These are phyloP conservation scores for Drosophila cognata DNA, from an alignment of 2,888 invertebrate species.

Conservation along the genomic window DNA sequence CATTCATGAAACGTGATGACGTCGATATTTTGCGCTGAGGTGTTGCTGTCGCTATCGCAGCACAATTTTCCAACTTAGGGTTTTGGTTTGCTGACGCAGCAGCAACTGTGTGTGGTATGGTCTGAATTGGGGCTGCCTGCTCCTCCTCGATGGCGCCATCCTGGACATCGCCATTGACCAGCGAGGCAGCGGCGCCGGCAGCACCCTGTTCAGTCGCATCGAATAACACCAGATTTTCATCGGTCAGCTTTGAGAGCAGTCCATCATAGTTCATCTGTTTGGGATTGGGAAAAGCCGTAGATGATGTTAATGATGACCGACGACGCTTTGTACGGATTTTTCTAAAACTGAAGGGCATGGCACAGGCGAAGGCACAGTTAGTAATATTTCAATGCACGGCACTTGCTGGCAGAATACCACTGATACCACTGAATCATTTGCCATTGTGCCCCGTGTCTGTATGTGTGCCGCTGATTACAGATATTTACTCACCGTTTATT, in stretches of 20 bases:
- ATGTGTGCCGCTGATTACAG: constrained; percentile 57
- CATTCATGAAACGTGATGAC: constrained; percentile 84
- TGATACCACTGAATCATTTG: constrained; percentile 62
- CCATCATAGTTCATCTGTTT: constrained; percentile 85
- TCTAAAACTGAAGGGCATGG: constrained; percentile 65
- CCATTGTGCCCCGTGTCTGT: constrained; percentile 43
- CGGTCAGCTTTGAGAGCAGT: constrained; percentile 83
- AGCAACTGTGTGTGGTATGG: constrained; percentile 53
- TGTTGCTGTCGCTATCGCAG: constrained; percentile 73
- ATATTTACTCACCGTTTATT: constrained; percentile 81
- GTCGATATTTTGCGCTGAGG: constrained; percentile 85
- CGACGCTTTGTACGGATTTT: constrained; percentile 69
- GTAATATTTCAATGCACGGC: constrained; percentile 41
- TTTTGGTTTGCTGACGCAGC: constrained; percentile 48
- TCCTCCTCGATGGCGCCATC: constrained; percentile 80
- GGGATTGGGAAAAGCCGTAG: constrained; percentile 38
- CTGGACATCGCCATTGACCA: constrained; percentile 43
- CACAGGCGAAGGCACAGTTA: constrained; percentile 20
- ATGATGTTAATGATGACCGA: constrained; percentile 29
- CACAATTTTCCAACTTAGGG: constrained; percentile 57
- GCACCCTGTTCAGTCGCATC: constrained; percentile 48
- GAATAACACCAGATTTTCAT: constrained; percentile 81
- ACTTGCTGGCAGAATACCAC: constrained; percentile 35
- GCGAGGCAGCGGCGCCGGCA: constrained; percentile 2
- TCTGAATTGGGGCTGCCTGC: constrained; percentile 80